Conservation (phyloP, 1,140 invertebrate genomes). For the Pogonognathellus flavescens region DNA sequence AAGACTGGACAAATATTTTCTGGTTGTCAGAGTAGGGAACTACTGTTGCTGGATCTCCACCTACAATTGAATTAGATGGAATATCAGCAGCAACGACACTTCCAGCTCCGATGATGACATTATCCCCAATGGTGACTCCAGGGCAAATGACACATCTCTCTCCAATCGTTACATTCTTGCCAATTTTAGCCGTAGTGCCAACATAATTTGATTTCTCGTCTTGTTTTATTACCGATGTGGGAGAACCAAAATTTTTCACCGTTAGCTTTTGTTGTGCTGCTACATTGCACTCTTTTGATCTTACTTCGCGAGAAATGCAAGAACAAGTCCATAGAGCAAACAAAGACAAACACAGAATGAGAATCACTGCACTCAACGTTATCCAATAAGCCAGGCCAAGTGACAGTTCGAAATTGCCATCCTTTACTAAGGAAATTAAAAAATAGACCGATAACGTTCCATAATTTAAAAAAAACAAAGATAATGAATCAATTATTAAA, state of each 20-base stretch:
- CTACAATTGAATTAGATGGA: conserved; percentile 20
- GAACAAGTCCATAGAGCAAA: conserved; percentile 9
- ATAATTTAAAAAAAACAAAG: neutral
- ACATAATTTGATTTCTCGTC: conserved; percentile 7
- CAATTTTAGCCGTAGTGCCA: neutral
- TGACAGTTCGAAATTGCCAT: neutral
- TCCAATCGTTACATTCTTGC: conserved; percentile 38
- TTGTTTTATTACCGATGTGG: neutral
- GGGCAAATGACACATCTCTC: conserved; percentile 42
- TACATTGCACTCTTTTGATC: neutral
- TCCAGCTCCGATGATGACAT: conserved; percentile 48
- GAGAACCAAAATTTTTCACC: neutral
- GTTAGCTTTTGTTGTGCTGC: neutral
- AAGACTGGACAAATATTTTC: conserved; percentile 19
- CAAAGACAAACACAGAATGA: neutral
- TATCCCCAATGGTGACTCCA: conserved; percentile 38
- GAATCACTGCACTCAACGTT: neutral
- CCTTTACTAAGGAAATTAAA: neutral
- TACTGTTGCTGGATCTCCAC: conserved; percentile 36
- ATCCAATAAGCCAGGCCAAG: conserved; percentile 4
- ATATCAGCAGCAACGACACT: conserved; percentile 27
- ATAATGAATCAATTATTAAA: too few species aligned
- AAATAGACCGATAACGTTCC: neutral
- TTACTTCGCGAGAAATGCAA: neutral
- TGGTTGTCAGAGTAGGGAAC: conserved; percentile 18